These are phyloP conservation scores for Gnathonemus echidnorhynchus DNA, from an alignment of 2,113 vertebrate species.

Conservation along the genomic window DNA sequence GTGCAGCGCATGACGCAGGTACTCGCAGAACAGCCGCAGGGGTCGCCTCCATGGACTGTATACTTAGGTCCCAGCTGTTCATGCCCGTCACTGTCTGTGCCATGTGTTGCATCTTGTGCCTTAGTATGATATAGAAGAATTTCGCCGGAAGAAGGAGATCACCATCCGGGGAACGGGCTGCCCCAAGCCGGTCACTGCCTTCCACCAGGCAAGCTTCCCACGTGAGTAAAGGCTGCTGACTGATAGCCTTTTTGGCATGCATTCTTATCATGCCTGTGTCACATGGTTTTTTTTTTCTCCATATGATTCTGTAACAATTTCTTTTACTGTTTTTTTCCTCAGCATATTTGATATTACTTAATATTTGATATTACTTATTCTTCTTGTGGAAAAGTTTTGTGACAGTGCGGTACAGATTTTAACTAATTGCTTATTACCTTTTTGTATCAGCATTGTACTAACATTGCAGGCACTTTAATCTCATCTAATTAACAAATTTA, in stretches of 20 bases:
- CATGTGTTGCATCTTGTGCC: not conserved
- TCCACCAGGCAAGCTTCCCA: constrained; percentile 90
- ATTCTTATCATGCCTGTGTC: not conserved
- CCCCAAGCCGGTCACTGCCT: constrained; percentile 77
- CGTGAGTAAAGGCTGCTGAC: constrained; percentile 65
- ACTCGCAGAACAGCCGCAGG: constrained; percentile 5
- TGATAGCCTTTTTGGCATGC: not conserved
- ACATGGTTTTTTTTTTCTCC: not conserved
- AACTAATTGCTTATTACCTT: not conserved
- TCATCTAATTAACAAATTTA: not conserved
- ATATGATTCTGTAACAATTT: not conserved
- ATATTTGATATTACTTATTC: not conserved
- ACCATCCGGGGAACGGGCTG: constrained; percentile 80
- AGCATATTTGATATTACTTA: not conserved
- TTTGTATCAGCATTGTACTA: not conserved
- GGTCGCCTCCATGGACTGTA: not conserved
- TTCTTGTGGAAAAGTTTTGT: not conserved
- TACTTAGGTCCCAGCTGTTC: not conserved
- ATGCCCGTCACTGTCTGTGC: not conserved
- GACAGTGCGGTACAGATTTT: not conserved
- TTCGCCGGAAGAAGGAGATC: constrained; percentile 86
- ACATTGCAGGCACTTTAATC: not conserved
- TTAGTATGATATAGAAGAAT: constrained; percentile 86
- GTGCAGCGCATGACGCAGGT: constrained; percentile 76
- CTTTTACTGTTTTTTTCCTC: not conserved